phyloP scores from a whole-genome alignment of 2,797 vertebrate genomes.

The Gallinago stenura region DNA sequence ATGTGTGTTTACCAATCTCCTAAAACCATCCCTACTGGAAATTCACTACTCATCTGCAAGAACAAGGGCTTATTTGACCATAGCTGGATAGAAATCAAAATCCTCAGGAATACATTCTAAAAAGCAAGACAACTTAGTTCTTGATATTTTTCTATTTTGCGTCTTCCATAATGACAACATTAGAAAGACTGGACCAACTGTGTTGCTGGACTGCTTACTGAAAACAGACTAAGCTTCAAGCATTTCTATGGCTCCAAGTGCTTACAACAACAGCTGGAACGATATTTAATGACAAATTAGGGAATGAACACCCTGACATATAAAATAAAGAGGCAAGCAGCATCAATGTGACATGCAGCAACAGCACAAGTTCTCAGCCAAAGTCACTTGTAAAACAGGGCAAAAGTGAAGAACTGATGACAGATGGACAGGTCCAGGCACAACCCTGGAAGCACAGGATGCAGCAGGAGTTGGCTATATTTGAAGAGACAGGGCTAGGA shows the following conservation, averaged over 20 bases:
- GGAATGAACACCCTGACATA: neutral
- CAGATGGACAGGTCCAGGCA: neutral
- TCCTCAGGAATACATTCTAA: constrained; percentile 47
- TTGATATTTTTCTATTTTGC: constrained; percentile 43
- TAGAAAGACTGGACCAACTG: neutral
- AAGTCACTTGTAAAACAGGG: neutral
- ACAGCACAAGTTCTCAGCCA: neutral
- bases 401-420: neutral
- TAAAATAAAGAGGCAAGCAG: neutral
- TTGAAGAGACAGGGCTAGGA: neutral
- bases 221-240: neutral
- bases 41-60: constrained; percentile 68
- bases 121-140: constrained; percentile 8
- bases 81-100: constrained; percentile 64
- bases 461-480: neutral
- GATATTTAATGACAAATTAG: neutral
- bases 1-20: constrained; percentile 1
- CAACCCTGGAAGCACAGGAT: neutral
- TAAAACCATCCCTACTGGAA: constrained; percentile 58
- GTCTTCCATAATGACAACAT: neutral
- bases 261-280: neutral
- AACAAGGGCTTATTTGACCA: constrained; percentile 73
- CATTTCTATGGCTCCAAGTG: neutral
- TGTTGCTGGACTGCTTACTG: neutral
- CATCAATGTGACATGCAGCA: neutral